These are phyloP conservation scores for Eulithis prunata DNA, from an alignment of 2,888 invertebrate species.

Conservation along the genomic window DNA sequence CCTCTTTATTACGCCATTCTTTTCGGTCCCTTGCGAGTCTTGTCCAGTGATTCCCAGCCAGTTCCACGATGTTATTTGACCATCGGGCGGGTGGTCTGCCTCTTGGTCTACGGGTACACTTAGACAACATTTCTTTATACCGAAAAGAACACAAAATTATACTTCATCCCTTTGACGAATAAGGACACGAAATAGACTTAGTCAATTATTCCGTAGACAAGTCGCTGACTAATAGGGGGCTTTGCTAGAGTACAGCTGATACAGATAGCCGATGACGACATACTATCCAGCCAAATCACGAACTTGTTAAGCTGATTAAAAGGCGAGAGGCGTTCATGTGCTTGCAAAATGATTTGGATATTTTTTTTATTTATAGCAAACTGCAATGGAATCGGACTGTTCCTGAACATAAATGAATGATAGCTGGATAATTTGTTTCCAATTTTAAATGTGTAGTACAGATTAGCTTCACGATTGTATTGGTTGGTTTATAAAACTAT, in stretches of 20 bases:
- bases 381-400: neutral
- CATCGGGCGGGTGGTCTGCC: no score
- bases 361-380: neutral
- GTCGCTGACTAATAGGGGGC: no score
- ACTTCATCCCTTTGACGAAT: no score
- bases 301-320: constrained; percentile 1
- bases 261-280: neutral
- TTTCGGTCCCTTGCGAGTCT: no score
- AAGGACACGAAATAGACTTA: no score
- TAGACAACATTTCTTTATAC: no score
- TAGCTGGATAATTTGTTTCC: constrained; percentile 3
- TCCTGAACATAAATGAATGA: neutral
- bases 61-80: no score
- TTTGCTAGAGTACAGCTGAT: neutral
- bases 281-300: constrained; percentile 1
- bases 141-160: no score
- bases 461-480: neutral
- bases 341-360: neutral
- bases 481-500: constrained; percentile 2
- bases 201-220: no score
- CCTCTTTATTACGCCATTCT: no score
- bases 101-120: no score
- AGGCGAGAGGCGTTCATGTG: neutral
- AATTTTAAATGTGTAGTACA: neutral
- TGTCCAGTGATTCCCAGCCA: no score